Conservation (phyloP, 2,113 vertebrate genomes). For the Rhea pennata region DNA sequence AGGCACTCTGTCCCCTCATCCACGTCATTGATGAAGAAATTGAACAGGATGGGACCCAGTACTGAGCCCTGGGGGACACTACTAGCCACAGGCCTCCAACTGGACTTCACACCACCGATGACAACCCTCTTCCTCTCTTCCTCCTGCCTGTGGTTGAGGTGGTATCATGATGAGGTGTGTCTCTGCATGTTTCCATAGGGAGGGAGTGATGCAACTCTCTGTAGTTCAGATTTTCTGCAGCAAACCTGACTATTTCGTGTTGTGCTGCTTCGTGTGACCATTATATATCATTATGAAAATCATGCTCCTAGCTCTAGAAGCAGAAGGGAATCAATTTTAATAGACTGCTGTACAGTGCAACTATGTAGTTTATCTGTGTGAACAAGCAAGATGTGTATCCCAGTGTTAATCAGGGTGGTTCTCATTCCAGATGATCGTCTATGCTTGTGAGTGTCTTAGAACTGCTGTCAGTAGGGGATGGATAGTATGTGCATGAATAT, state of each 20-base stretch:
- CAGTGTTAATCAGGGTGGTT: neutral
- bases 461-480: neutral
- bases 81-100: no score
- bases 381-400: neutral
- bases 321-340: conserved; percentile 56
- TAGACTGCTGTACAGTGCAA: neutral
- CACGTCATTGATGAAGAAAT: no score
- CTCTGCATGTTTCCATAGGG: neutral
- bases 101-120: no score
- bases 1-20: no score
- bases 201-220: neutral
- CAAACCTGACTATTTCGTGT: neutral
- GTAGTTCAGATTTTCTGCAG: neutral
- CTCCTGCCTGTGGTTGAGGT: neutral
- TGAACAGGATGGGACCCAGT: no score
- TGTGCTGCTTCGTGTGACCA: neutral
- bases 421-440: neutral
- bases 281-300: conserved; percentile 2
- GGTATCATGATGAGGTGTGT: neutral
- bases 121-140: neutral
- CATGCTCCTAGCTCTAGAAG: conserved; percentile 14
- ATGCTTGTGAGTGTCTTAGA: neutral
- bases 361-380: neutral
- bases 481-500: neutral
- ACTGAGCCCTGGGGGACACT: no score